These are phyloP conservation scores for Stenichneumon culpator DNA, from an alignment of 2,888 invertebrate genomes.

Conservation along the genomic window DNA sequence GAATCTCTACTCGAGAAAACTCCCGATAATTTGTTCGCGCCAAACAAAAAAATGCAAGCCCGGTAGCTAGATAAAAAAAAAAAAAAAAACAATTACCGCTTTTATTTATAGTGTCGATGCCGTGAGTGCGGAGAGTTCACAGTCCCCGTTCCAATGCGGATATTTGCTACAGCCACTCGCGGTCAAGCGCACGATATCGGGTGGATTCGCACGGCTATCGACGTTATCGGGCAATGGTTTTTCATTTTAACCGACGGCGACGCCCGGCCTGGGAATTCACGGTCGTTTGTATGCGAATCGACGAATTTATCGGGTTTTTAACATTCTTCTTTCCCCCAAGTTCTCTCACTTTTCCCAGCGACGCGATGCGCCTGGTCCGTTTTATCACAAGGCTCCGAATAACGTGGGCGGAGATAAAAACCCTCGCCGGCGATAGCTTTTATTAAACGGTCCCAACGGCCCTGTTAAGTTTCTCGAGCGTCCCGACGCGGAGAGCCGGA, in stretches of 20 bases:
- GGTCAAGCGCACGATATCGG: conserved; percentile 64
- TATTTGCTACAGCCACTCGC: background rate
- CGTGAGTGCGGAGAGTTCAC: conserved; percentile 40
- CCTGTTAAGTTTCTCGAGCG: background rate
- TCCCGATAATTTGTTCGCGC: conserved; percentile 17
- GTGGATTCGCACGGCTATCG: conserved; percentile 47
- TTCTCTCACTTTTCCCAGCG: conserved; percentile 3
- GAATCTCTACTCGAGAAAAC: background rate
- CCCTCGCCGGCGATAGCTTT: conserved; percentile 43
- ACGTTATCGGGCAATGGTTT: conserved; percentile 65
- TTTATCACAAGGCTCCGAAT: conserved; percentile 62
- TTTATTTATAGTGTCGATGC: background rate
- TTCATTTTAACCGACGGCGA: conserved; percentile 71
- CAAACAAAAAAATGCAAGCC: background rate
- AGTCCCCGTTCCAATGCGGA: conserved; percentile 67
- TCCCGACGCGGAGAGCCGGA: background rate
- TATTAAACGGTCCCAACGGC: conserved; percentile 16
- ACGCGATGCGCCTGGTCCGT: conserved; percentile 1
- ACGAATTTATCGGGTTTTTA: conserved; percentile 44
- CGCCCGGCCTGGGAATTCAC: conserved; percentile 49
- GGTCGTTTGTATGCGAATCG: conserved; percentile 73
- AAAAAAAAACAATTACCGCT: background rate
- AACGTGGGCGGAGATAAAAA: conserved; percentile 65
- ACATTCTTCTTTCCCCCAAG: background rate
- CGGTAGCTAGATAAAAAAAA: background rate